A percentile compares a stretch with the other conserved stretches of the same genome.
These are phyloP conservation scores for Eupithecia subfuscata DNA, from an alignment of 2,888 invertebrate genomes.

Conservation along the genomic window DNA sequence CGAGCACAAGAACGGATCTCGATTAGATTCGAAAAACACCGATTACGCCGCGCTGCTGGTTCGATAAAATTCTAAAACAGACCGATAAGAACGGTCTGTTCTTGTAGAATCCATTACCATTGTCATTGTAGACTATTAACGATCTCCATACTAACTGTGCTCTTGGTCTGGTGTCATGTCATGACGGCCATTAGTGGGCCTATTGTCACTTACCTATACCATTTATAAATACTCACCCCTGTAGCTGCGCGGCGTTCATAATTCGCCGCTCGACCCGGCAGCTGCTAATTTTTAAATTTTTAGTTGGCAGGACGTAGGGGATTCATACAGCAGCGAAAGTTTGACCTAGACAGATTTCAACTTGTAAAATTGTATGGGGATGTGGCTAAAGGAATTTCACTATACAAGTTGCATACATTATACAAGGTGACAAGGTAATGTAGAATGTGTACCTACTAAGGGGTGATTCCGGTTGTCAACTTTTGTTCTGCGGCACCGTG, in stretches of 20 bases:
- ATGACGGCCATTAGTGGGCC: not conserved
- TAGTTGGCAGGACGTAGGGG: not conserved
- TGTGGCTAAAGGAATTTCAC: not conserved
- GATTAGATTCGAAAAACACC: not conserved
- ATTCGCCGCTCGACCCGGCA: not conserved
- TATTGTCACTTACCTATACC: not conserved
- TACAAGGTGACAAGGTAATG: not conserved
- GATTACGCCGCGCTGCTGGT: not conserved
- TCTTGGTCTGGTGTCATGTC: not conserved
- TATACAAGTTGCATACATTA: no score
- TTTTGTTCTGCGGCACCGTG: no score
- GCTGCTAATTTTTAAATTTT: not conserved
- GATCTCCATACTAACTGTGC: not conserved
- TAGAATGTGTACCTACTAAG: not conserved
- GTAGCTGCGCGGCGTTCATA: not conserved
- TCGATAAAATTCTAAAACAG: not conserved
- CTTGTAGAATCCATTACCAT: no score
- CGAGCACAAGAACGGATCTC: not conserved
- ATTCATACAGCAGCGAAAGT: not conserved
- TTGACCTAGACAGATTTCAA: not conserved
- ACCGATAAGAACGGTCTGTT: no score
- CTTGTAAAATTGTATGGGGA: not conserved
- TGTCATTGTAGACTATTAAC: not conserved
- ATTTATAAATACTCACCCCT: not conserved
- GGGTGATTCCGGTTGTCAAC: no score